A percentile compares a stretch with the other conserved stretches of the same genome.
Conservation (phyloP, 2,888 invertebrate species). For the Adelphocoris suturalis region DNA sequence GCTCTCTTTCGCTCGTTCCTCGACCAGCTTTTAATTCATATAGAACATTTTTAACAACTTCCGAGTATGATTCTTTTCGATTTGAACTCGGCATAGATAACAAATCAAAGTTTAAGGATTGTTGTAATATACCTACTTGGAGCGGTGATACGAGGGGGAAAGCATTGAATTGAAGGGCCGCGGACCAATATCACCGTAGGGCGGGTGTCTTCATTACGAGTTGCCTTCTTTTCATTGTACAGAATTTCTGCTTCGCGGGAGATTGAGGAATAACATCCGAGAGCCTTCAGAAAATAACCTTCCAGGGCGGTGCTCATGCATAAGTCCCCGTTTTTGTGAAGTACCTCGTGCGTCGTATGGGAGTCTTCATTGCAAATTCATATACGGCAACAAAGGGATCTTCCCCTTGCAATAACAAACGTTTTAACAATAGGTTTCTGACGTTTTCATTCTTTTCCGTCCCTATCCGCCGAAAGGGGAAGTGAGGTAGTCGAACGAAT, state of each 20-base stretch:
- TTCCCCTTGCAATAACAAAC: constrained; percentile 61
- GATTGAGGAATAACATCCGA: constrained; percentile 65
- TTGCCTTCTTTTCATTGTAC: constrained; percentile 56
- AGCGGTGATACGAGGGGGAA: neutral
- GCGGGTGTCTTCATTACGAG: constrained; percentile 37
- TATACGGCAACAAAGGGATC: constrained; percentile 63
- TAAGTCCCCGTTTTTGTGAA: constrained; percentile 65
- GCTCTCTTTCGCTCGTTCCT: too few species aligned
- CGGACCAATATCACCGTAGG: constrained; percentile 18
- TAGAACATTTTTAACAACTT: too few species aligned
- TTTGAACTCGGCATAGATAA: too few species aligned
- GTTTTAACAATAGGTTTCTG: constrained; percentile 65
- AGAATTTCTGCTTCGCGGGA: constrained; percentile 57
- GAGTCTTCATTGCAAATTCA: constrained; percentile 69
- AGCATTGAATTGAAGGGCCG: constrained; percentile 29
- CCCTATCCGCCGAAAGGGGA: neutral
- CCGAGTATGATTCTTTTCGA: too few species aligned
- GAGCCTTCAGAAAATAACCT: constrained; percentile 62
- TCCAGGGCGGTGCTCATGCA: constrained; percentile 65
- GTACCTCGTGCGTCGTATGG: constrained; percentile 58
- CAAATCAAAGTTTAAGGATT: neutral
- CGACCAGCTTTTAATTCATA: too few species aligned
- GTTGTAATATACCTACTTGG: neutral
- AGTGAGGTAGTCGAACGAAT: neutral
- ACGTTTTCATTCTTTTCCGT: constrained; percentile 28